Percentiles rank a stretch among this genome's conserved stretches.
Conservation (phyloP, 2,888 invertebrate genomes). For the Agonopterix arenella region DNA sequence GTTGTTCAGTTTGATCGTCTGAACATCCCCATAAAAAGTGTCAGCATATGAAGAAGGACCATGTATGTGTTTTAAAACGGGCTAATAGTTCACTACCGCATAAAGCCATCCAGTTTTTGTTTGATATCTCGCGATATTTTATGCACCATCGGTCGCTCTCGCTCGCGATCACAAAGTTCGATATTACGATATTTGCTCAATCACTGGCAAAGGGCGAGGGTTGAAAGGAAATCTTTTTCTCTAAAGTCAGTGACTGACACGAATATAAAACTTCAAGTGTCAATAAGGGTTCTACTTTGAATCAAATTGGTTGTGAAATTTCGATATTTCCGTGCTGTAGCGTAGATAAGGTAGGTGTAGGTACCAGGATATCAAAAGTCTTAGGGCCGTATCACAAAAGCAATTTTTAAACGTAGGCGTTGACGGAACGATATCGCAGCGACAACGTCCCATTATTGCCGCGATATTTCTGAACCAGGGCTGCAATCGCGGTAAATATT, state of each 20-base stretch:
- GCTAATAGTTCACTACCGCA: slow-evolving; percentile 11
- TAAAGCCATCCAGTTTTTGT: slow-evolving; percentile 28
- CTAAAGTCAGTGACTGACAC: slow-evolving; percentile 19
- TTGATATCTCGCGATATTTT: slow-evolving; percentile 46
- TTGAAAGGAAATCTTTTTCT: slow-evolving; percentile 16
- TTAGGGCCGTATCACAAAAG: neutral
- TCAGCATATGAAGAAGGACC: too few species aligned
- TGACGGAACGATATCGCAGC: too few species aligned
- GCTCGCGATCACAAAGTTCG: slow-evolving; percentile 29
- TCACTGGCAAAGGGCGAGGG: slow-evolving; percentile 24
- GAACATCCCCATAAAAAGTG: too few species aligned
- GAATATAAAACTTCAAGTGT: slow-evolving; percentile 50
- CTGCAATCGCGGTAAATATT: too few species aligned
- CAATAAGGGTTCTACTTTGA: slow-evolving; percentile 28
- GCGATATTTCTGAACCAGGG: too few species aligned
- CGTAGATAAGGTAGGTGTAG: neutral
- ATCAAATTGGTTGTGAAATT: slow-evolving; percentile 39
- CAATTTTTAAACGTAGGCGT: neutral
- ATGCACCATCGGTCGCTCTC: slow-evolving; percentile 55
- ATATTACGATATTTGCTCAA: slow-evolving; percentile 56
- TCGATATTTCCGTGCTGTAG: neutral
- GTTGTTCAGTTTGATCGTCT: too few species aligned
- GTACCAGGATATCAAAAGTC: neutral
- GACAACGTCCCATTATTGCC: too few species aligned
- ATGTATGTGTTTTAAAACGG: too few species aligned